Evolutionary conservation across 2,113 vertebrate species (phyloP).

Genomic region (Paratilapia polleni): DNA sequence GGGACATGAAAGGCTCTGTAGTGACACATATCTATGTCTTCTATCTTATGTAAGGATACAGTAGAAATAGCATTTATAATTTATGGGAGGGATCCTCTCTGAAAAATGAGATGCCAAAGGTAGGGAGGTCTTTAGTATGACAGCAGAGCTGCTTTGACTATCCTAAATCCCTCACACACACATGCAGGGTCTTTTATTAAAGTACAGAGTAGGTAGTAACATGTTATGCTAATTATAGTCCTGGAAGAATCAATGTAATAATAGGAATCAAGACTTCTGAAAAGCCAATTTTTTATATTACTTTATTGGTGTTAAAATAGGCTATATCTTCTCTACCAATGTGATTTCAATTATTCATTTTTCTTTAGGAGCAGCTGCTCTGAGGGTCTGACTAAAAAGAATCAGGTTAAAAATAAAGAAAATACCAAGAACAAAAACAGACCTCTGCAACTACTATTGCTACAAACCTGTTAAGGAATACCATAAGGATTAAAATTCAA

Average conservation of each 20-base stretch:
- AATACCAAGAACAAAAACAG: background rate
- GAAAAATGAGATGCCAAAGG: slow-evolving; percentile 63
- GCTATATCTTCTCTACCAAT: background rate
- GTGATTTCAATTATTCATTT: background rate
- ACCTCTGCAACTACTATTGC: too few relatives aligned
- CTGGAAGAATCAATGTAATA: background rate
- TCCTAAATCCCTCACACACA: background rate
- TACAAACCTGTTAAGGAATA: background rate
- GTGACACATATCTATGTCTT: slow-evolving; percentile 50
- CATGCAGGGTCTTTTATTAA: background rate
- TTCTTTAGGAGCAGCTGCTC: background rate
- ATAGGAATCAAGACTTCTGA: background rate
- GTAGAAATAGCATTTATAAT: slow-evolving; percentile 69
- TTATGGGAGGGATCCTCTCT: slow-evolving; percentile 54
- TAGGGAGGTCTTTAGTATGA: slow-evolving; percentile 32
- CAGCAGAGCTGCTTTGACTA: background rate
- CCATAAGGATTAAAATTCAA: background rate
- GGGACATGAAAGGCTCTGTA: slow-evolving; percentile 53
- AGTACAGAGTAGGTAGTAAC: background rate
- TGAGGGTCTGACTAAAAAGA: background rate
- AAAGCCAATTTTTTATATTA: background rate
- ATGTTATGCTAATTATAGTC: too few relatives aligned
- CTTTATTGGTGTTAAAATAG: background rate
- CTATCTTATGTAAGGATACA: slow-evolving; percentile 66
- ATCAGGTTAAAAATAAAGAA: background rate